Evolutionary conservation across 1,140 invertebrate species (phyloP), one percentile per base, ranked within the genome.

Genomic region (Bactericera cockerelli): DNA sequence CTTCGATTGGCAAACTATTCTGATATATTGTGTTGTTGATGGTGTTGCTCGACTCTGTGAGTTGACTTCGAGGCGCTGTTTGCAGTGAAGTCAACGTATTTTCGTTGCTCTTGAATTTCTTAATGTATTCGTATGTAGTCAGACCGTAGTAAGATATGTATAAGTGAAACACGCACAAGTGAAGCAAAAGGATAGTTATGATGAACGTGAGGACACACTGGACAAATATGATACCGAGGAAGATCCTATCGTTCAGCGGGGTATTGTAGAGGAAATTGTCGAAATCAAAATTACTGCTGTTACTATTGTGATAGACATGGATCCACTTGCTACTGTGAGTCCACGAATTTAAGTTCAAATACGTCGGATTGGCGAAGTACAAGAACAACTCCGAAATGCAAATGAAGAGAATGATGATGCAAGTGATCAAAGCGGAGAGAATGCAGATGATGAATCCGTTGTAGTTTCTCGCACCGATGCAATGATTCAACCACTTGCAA

Each of bases 401-500:
- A 16, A 89, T 72, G 6, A 75, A 76, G 56, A 84, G 74, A 14
- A 90, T 81, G n/a, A 81, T 74, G 13, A 84, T 65, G 6, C 83
- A 79, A 53, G 86, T 81, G 19, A 86, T 68, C 57, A 91, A 80
- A 2, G 89, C 89, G 22, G 87, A 88, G n/a, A 84, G 75, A 8
- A 96, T 80, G 66, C 88, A 91, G 64, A 82, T 78, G 24, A 95
- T 77, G 70, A 96, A 97, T 21, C 84, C 81, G 25, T 75, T 77
- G 74, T 98, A 98, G 70, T 98, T 98, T 60, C 89, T 77, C 8
- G 78, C 78, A 0, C 94, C 94, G 22, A 98, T 82, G 74, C 94
- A 98, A 70, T 93, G 93, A 74, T 98, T 98, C 25, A 98, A 74
- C 94, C 94, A 98, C 75, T 95, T 93, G 75, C 93, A 98, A 70